Evolutionary conservation across 2,113 vertebrate species (phyloP).

Genomic region (Pipa parva): DNA sequence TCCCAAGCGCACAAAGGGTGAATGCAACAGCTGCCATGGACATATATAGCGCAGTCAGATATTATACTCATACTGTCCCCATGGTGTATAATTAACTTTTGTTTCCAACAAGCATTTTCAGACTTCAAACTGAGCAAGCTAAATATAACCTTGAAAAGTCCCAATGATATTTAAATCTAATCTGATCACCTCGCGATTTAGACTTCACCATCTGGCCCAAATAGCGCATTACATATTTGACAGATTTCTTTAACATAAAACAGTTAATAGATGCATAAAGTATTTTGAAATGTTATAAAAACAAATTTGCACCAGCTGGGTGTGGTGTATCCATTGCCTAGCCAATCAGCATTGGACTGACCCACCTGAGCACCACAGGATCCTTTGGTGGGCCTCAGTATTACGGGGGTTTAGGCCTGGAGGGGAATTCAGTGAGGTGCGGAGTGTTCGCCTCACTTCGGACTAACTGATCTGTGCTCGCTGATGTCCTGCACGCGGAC

Average conservation of each 20-base stretch:
- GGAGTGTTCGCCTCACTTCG: too few species aligned
- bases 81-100: conserved; percentile 15
- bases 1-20: not conserved
- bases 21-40: not conserved
- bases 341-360: too few species aligned
- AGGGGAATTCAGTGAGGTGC: too few species aligned
- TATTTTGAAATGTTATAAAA: too few species aligned
- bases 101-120: conserved; percentile 3
- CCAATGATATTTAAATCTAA: not conserved
- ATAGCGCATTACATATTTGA: not conserved
- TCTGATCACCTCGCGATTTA: not conserved
- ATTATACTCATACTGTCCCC: not conserved
- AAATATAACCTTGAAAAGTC: conserved; percentile 21
- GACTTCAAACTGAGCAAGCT: not conserved
- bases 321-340: too few species aligned
- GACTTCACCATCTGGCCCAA: not conserved
- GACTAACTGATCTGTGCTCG: too few species aligned
- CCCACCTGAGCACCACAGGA: too few species aligned
- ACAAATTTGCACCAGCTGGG: too few species aligned
- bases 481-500: too few species aligned
- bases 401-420: too few species aligned
- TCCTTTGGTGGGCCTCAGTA: too few species aligned
- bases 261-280: conserved; percentile 19
- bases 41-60: not conserved
- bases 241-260: not conserved